Percentiles rank a stretch among this genome's conserved stretches.
Conservation (phyloP, 2,113 vertebrate species). For the Takifugu flavidus region DNA sequence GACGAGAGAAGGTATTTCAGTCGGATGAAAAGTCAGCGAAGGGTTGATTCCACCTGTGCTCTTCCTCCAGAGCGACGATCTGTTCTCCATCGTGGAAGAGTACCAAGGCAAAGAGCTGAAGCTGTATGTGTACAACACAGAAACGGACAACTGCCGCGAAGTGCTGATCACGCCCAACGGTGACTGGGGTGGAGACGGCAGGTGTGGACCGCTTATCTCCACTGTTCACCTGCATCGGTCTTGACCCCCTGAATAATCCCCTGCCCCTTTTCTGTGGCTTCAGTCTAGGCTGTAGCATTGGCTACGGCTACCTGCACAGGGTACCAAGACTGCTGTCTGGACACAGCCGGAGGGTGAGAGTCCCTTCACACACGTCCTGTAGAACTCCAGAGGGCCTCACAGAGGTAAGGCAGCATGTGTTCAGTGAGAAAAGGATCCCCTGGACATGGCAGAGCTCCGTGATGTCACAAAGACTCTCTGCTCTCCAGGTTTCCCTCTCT, state of each 20-base stretch:
- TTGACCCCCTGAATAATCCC: background rate
- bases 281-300: constrained; percentile 96
- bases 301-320: constrained; percentile 97
- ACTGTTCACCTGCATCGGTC: no score
- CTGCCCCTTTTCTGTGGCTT: constrained; percentile 4
- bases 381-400: constrained; percentile 89
- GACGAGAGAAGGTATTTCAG: background rate
- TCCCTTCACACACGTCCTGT: constrained; percentile 77
- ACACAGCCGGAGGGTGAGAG: constrained; percentile 85
- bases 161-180: constrained; percentile 92
- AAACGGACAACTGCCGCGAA: constrained; percentile 92
- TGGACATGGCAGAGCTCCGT: background rate
- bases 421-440: background rate
- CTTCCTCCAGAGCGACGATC: constrained; percentile 83
- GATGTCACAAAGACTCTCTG: background rate
- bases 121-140: constrained; percentile 94
- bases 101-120: constrained; percentile 90
- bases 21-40: background rate
- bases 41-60: background rate
- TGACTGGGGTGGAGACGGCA: constrained; percentile 96
- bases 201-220: constrained; percentile 66
- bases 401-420: constrained; percentile 74
- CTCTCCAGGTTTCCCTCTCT: constrained; percentile 86
- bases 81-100: constrained; percentile 89
- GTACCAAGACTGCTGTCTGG: constrained; percentile 88